Base-by-base conservation (phyloP, 2,888 invertebrate species). In the Sicus ferrugineus region DNA sequence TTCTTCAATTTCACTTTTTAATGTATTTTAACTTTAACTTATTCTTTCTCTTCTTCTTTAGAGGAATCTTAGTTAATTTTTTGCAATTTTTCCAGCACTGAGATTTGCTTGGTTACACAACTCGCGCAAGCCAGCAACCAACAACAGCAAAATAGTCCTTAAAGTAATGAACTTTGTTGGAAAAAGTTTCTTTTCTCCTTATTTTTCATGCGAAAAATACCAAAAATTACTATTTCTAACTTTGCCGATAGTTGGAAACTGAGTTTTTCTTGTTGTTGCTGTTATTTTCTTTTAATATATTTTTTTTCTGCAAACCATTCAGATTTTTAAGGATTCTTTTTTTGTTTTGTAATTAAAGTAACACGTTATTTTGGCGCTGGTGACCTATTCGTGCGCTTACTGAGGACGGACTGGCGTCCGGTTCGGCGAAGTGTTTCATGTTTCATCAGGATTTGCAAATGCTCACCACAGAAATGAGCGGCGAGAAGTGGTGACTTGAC, bases 331-430 rank as follows among this genome's bases (percentile, higher is more conserved):
- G 26, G 28, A 54, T 28, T 23, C 9, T 34, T 58, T 19, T 31
- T 58, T 31, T 48, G 21, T 46, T 46, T 50, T 52, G 23, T 21
- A 19, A 19, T 48, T n/a, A n/a, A n/a, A 54, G 23, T 19, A 21
- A 38, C 23, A n/a, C 52, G 52, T 30, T 52, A 26, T 9, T 52
- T 64, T 64, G 21, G 31, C 19, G n/a, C 28, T 34, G 23, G 52
- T 21, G 50, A 52, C 67, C 50, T 14, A 30, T 58, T 58, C 67
- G 67, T 31, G 30, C 67, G 67, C 28, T 58, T 30, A 80, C 80
- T 81, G 79, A 80, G 81, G 83, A 83, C 82, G 83, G 82, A 81
- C 81, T 81, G 72, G n/a, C 48, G 67, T 16, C 3, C n/a, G 14
- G 30, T 58, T 30, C 14, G 30, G 28, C 46, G 56, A 56, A 48